Evolutionary conservation across 2,888 invertebrate genomes (phyloP), one percentile per base, ranked within the genome.

Genomic region (Entomobrya proxima): DNA sequence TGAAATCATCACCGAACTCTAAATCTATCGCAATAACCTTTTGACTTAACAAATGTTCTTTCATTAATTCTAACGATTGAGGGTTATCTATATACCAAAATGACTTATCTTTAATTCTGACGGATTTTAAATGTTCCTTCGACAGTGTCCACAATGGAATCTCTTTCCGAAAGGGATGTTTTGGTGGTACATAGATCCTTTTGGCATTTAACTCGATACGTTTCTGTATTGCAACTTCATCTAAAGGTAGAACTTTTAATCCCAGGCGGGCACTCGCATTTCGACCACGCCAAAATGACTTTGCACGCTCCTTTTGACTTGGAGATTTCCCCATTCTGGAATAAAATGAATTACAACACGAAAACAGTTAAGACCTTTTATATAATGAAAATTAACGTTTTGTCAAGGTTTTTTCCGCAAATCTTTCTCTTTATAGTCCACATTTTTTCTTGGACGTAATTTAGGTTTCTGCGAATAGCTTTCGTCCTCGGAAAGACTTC

Each of bases 341-440:
- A 44, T 11, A 44, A 11, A 37, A 5, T 7, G 5, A 9, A 40
- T 40, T 9, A 40, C 5, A 11, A 40, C 5, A 40, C 11, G 40
- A 5, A 40, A 5, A 40, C 40, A 40, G 40, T 40, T 11, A 18
- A 52, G 5, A 6, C n/a, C 15, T n/a, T n/a, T n/a, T n/a, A 52
- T 52, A 52, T n/a, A 52, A 11, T n/a, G 21, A 27, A 13, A 55
- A n/a, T n/a, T n/a, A n/a, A n/a, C n/a, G n/a, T n/a, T 27, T 21
- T 24, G 15, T 40, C 15, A 40, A 15, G 9, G 9, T 55, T 55
- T 55, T 13, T n/a, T 9, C 21, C 55, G 32, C 3, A 32, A 18
- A 64, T 64, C 64, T 37, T 37, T 64, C 9, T 64, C 72, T 11
- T 44, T 18, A 18, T 72, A 75, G 52, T 75, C 52, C 18, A 75